Evolutionary conservation across 1,140 invertebrate species (phyloP).

Genomic region (Drosophila varians): DNA sequence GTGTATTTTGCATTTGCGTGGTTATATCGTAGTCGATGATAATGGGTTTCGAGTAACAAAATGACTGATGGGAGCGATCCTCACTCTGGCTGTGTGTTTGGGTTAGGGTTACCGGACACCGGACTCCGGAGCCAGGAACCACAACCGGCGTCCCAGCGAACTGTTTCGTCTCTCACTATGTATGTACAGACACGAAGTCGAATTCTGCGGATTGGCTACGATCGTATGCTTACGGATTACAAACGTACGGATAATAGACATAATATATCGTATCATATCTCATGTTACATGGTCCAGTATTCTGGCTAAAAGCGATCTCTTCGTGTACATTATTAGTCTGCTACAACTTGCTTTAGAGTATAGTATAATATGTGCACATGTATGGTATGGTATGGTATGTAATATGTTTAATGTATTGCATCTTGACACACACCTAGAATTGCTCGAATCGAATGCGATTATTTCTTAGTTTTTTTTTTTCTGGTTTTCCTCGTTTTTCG

Average conservation of each 20-base stretch:
- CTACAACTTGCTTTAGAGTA: slow-evolving; percentile 45
- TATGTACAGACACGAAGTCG: slow-evolving; percentile 37
- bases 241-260: slow-evolving; percentile 48
- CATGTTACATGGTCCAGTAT: slow-evolving; percentile 24
- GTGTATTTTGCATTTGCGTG: slow-evolving; percentile 34
- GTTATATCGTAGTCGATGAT: slow-evolving; percentile 49
- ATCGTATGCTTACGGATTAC: slow-evolving; percentile 8
- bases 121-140: slow-evolving; percentile 8
- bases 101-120: slow-evolving; percentile 20
- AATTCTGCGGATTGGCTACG: slow-evolving; percentile 27
- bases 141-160: neutral
- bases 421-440: slow-evolving; percentile 78
- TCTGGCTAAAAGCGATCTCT: slow-evolving; percentile 43
- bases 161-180: slow-evolving; percentile 15
- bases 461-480: neutral
- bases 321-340: slow-evolving; percentile 42
- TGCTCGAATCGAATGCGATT: slow-evolving; percentile 47
- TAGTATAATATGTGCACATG: slow-evolving; percentile 52
- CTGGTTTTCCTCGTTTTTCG: no score
- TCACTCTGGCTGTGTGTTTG: slow-evolving; percentile 48
- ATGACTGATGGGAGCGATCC: slow-evolving; percentile 59
- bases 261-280: slow-evolving; percentile 34
- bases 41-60: slow-evolving; percentile 52
- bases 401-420: slow-evolving; percentile 70
- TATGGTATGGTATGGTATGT: slow-evolving; percentile 47